Evolutionary conservation across 2,797 vertebrate species (phyloP), one percentile per base, ranked within the genome.

Genomic region (Danio tinwini): DNA sequence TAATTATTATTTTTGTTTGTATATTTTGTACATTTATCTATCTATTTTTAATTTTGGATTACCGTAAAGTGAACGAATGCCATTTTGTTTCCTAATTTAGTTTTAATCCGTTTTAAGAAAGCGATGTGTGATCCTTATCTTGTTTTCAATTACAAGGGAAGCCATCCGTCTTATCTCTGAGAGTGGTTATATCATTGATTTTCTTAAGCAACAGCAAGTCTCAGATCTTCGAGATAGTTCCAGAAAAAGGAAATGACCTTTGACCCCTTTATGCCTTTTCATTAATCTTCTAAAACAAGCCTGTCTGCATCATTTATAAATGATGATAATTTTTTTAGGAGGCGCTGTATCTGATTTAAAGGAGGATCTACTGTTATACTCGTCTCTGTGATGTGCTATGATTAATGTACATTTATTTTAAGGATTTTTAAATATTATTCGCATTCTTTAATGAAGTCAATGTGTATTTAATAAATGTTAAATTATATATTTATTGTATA

Each of bases 181-280:
- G 70, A 86, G 74, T 86, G 72, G n/a, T n/a, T 86, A 84, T 86
- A 74, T 87, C 83, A 90, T 87, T 90, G 86, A 92, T 84, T 85
- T 82, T 19, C 78, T 49, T 49, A 71, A 70, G 83, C 29, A 67
- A 72, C 85, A 82, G 76, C 83, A 84, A 83, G 83, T 88, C 83
- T 78, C 17, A 61, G 82, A 90, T 89, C 83, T 82, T 21, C 13
- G 8, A 16, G 73, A 83, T 86, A 58, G 78, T 86, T 82, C 55
- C 71, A 62, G 61, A 72, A 37, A 79, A 83, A 55, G n/a, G 13
- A 19, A 65, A 53, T 72, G 52, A 72, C 8, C 58, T 58, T 64
- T 71, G 42, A 82, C 58, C 58, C 17, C 64, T 29, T 56, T 42
- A 2, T 77, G 59, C 14, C 65, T 1, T 49, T 68, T 37, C 7